These are phyloP conservation scores for Trypoxylon attenuatum DNA, from an alignment of 2,888 invertebrate species.

Conservation along the genomic window DNA sequence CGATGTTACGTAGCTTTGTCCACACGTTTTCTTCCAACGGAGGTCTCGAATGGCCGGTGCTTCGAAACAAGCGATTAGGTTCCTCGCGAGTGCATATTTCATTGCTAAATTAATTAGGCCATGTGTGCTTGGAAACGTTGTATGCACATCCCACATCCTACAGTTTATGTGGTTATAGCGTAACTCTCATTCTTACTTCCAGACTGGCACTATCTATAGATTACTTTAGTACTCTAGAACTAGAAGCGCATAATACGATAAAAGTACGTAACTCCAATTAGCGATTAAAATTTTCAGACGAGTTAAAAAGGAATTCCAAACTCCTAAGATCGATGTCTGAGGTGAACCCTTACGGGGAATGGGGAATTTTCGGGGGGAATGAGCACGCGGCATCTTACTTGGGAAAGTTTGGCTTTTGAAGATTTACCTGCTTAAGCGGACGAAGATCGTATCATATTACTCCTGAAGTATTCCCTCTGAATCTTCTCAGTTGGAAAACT, in stretches of 20 bases:
- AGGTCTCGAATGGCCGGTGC: no score
- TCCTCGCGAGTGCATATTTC: no score
- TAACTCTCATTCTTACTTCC: no score
- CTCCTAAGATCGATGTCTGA: background rate
- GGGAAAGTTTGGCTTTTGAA: constrained; percentile 27
- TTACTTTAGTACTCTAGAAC: no score
- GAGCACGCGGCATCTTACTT: constrained; percentile 39
- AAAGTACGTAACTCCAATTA: background rate
- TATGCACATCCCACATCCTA: no score
- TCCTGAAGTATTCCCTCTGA: background rate
- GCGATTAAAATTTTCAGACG: background rate
- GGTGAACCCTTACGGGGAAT: constrained; percentile 9
- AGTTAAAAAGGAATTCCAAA: constrained; percentile 17
- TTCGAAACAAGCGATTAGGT: no score
- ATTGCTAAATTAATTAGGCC: no score
- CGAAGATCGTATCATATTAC: constrained; percentile 6
- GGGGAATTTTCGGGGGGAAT: constrained; percentile 26
- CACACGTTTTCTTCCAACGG: no score
- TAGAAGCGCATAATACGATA: no score
- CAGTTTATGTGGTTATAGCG: no score
- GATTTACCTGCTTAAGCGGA: constrained; percentile 25
- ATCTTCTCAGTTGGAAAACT: background rate
- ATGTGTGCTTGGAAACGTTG: no score
- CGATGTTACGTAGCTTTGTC: constrained; percentile 9
- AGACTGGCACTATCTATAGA: no score